Evolutionary conservation across 2,888 invertebrate species (phyloP).

Genomic region (Dione vanillae): DNA sequence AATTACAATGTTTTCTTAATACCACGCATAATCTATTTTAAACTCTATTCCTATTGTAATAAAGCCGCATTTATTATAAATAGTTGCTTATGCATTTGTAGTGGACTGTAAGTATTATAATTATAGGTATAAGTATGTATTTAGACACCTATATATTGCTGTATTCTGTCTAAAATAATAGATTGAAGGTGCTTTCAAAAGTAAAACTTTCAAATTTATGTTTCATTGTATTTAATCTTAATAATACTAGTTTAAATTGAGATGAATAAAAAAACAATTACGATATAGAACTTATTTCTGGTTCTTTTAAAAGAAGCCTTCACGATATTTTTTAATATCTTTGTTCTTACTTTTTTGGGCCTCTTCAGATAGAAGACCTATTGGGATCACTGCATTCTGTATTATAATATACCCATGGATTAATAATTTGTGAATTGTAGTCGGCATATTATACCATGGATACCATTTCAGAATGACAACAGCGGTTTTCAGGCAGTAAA

Average conservation of each 20-base stretch:
- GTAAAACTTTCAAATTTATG: too few species aligned
- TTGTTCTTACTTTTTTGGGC: slow-evolving; percentile 52
- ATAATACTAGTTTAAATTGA: neutral
- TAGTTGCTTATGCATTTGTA: too few species aligned
- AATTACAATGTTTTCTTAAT: too few species aligned
- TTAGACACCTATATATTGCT: neutral
- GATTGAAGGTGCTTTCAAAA: too few species aligned
- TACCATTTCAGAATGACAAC: slow-evolving; percentile 56
- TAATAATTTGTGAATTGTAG: slow-evolving; percentile 55
- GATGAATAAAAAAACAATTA: neutral
- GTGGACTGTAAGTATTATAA: too few species aligned
- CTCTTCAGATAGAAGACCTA: slow-evolving; percentile 54
- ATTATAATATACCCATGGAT: slow-evolving; percentile 53
- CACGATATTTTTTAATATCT: slow-evolving; percentile 48
- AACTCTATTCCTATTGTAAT: too few species aligned
- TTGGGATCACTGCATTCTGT: slow-evolving; percentile 51
- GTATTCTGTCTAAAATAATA: neutral
- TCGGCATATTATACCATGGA: slow-evolving; percentile 54
- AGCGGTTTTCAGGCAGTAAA: slow-evolving; percentile 48
- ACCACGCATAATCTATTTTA: too few species aligned
- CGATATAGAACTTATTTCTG: neutral
- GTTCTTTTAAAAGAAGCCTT: slow-evolving; percentile 36
- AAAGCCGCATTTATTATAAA: too few species aligned
- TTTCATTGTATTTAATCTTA: neutral
- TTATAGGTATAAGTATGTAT: too few species aligned